Evolutionary conservation across 2,797 vertebrate species (phyloP).

Genomic region (Hybognathus amarus): DNA sequence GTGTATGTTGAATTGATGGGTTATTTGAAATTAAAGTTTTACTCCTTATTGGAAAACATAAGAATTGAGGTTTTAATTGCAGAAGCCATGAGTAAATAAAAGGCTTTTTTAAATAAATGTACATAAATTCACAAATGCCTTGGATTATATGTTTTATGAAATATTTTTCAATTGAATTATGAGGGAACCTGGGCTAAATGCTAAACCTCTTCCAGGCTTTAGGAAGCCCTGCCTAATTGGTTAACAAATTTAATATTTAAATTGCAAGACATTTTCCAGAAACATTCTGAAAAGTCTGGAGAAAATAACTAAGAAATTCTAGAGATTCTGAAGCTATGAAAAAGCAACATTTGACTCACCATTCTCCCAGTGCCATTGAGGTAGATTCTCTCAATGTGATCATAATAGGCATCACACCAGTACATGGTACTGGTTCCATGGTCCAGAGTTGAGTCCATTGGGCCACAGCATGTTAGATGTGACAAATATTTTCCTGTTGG

Average conservation of each 20-base stretch:
- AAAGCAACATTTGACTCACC: constrained; percentile 75
- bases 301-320: neutral
- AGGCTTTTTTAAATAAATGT: no score
- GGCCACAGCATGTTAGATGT: constrained; percentile 99
- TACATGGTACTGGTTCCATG: constrained; percentile 85
- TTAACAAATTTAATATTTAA: constrained; percentile 1
- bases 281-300: neutral
- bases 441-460: constrained; percentile 95
- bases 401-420: constrained; percentile 99
- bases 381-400: constrained; percentile 96
- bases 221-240: neutral
- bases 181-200: neutral
- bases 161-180: neutral
- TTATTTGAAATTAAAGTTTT: neutral
- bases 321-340: no score
- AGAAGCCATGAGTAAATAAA: no score
- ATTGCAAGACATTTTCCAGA: neutral
- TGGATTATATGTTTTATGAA: no score
- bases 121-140: no score
- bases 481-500: constrained; percentile 90
- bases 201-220: neutral
- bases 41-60: neutral
- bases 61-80: neutral
- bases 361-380: constrained; percentile 94
- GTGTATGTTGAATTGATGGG: neutral